A percentile compares a stretch with the other conserved stretches of the same genome.
phyloP scores from a whole-genome alignment of 2,113 vertebrate species.

The rabbit (Oryctolagus cuniculus) region mOryCun1.1 NC_091438.1:57910501-57911000 shows the following conservation, averaged over 20 bases:
- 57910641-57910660: not conserved
- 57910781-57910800: not conserved
- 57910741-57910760: too few species aligned
- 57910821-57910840: conserved; percentile 56
- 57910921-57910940: too few species aligned
- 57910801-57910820: conserved; percentile 55
- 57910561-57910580: not conserved
- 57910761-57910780: not conserved
- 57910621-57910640: not conserved
- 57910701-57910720: not conserved
- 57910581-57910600: conserved; percentile 33
- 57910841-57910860: not conserved
- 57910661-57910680: not conserved
- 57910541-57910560: not conserved
- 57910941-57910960: too few species aligned
- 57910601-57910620: conserved; percentile 21
- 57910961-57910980: too few species aligned
- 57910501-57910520: not conserved
- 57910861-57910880: not conserved
- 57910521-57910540: not conserved
- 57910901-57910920: not conserved
- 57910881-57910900: not conserved
- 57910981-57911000: too few species aligned
- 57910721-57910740: not conserved
- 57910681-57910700: not conserved